phyloP scores from a whole-genome alignment of 2,797 vertebrate species.

The Phrynocephalus forsythii region DNA sequence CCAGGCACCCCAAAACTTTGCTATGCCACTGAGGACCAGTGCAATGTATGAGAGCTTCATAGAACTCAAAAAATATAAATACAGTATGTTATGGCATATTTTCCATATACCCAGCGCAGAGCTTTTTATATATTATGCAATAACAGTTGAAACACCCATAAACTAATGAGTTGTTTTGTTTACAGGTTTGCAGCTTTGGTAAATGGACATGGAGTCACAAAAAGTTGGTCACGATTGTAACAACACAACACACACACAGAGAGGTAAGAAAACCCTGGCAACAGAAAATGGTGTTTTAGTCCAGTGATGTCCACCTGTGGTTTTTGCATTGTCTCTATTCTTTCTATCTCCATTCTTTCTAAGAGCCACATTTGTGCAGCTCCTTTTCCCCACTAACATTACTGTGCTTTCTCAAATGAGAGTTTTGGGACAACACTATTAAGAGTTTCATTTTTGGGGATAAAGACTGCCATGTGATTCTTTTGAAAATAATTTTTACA shows the following conservation, averaged over 20 bases:
- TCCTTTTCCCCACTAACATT: not conserved
- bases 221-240: no score
- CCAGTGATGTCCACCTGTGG: not conserved
- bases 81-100: not conserved
- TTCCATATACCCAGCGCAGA: not conserved
- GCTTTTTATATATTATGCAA: not conserved
- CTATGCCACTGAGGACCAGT: no score
- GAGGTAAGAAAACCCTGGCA: not conserved
- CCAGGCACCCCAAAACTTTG: no score
- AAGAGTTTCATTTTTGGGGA: not conserved
- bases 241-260: no score
- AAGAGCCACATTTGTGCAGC: not conserved
- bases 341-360: not conserved
- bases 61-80: not conserved
- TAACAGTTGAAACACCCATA: not conserved
- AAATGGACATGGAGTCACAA: no score
- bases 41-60: not conserved
- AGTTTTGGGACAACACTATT: conserved; percentile 1
- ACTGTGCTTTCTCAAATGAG: not conserved
- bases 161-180: not conserved
- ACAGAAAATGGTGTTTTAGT: not conserved
- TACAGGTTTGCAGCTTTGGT: not conserved
- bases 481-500: not conserved
- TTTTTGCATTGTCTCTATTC: not conserved
- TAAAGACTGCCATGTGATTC: not conserved